A percentile compares a stretch with the other conserved stretches of the same genome.
phyloP scores from a whole-genome alignment of 2,797 vertebrate species.

The Chaetodon trifasciatus region DNA sequence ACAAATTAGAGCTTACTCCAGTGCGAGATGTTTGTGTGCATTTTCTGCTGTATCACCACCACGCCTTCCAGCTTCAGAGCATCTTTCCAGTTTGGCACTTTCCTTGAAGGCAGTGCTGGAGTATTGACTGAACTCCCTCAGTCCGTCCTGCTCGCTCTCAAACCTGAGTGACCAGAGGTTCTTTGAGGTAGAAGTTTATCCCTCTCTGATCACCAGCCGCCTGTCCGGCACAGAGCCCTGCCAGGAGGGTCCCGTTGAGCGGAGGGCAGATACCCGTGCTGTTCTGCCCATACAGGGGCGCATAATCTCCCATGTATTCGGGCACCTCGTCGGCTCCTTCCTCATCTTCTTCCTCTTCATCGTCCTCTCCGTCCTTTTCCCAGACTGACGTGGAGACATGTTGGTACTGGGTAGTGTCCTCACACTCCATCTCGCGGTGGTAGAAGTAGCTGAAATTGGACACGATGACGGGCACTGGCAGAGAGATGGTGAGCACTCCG shows the following conservation, averaged over 20 bases:
- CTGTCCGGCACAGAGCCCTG: slow-evolving; percentile 78
- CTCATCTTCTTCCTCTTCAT: slow-evolving; percentile 43
- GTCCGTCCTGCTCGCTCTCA: slow-evolving; percentile 54
- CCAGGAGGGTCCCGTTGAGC: slow-evolving; percentile 80
- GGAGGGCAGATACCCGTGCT: slow-evolving; percentile 66
- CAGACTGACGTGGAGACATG: slow-evolving; percentile 88
- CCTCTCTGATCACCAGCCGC: slow-evolving; percentile 46
- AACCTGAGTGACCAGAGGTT: slow-evolving; percentile 88
- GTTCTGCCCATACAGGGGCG: slow-evolving; percentile 76
- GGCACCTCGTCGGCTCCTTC: slow-evolving; percentile 65
- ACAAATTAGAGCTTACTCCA: background rate
- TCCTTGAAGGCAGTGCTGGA: slow-evolving; percentile 4
- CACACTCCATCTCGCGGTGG: slow-evolving; percentile 90
- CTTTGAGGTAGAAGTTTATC: slow-evolving; percentile 65
- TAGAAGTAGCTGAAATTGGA: slow-evolving; percentile 98
- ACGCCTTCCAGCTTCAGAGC: background rate
- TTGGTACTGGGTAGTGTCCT: slow-evolving; percentile 84
- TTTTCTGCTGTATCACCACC: background rate
- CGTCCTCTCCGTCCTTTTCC: slow-evolving; percentile 73
- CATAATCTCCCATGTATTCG: slow-evolving; percentile 65
- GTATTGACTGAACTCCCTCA: background rate
- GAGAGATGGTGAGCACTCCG: slow-evolving; percentile 94
- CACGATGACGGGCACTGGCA: slow-evolving; percentile 95
- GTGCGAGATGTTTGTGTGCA: slow-evolving; percentile 19
- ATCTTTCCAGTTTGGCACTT: background rate